Evolutionary conservation across 2,888 invertebrate species (phyloP), one percentile per base, ranked within the genome.

Genomic region (Girardia tigrina): DNA sequence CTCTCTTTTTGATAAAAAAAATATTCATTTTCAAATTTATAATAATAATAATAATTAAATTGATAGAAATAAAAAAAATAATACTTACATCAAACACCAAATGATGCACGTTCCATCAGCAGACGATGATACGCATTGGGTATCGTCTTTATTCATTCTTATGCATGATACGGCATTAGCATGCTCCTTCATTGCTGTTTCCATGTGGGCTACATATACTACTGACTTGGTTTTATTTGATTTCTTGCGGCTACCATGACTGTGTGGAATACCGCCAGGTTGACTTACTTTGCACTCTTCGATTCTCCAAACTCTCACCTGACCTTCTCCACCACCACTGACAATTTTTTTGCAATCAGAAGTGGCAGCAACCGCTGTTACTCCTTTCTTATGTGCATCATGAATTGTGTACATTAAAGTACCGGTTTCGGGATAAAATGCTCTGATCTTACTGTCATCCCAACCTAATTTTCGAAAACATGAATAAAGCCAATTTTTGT

Each of bases 271-370:
- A 36, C 12, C 8, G 16, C 16, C 16, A 36, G 36, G 36, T 16
- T 36, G 36, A 8, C 12, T 36, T 36, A 36, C 36, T 36, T 36
- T 36, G 78, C 78, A 16, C 73, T 78, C 77, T 14, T 71, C 73
- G 69, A 82, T 76, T 2, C 78, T 70, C 83, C 84, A 84, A 42
- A 84, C 80, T 23, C 83, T 77, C 16, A 84, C 90, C 86, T 92
- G 91, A n/a, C 93, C 94, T 82, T 93, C 92, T 78, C 91, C 90
- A 1, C 93, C 94, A 0, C 94, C 94, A 71, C 91, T 92, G 71
- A 94, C 88, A 74, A 94, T 87, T 27, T 88, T 87, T 20, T 85
- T 85, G 0, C 90, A 90, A 79, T 89, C 88, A 1, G 86, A 86
- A 0, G 90, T 90, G 78, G 89, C 87, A 27, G 89, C 89, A 42